Evolutionary conservation across 1,140 invertebrate species (phyloP).

Genomic region (Cotesia chilonis): DNA sequence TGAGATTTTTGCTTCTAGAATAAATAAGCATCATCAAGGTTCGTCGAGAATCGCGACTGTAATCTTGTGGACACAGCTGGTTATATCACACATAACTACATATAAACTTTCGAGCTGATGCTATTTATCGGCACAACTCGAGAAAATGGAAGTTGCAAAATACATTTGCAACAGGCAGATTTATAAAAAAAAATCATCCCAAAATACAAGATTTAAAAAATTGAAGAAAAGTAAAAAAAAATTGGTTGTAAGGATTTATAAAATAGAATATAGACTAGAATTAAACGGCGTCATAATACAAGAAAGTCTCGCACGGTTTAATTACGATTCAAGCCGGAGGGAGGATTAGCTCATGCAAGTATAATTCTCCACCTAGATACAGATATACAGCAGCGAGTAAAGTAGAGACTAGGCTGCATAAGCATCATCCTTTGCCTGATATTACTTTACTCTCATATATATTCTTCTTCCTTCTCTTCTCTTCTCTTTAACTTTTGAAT

Average conservation of each 20-base stretch:
- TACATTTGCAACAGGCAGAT: no score
- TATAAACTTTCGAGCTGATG: no score
- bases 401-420: not conserved
- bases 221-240: not conserved
- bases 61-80: no score
- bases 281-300: not conserved
- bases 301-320: conserved; percentile 13
- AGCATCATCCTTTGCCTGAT: conserved; percentile 11
- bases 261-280: not conserved
- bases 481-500: no score
- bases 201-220: not conserved
- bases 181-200: not conserved
- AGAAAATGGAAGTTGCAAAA: no score
- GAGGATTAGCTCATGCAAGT: conserved; percentile 28
- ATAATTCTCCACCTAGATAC: conserved; percentile 25
- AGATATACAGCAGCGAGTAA: no score
- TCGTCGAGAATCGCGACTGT: no score
- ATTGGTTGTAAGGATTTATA: not conserved
- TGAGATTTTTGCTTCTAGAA: no score
- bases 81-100: no score
- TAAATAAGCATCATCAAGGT: no score
- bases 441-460: not conserved
- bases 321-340: conserved; percentile 25
- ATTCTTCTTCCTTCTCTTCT: not conserved
- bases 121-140: no score